These are phyloP conservation scores for Drosophila helvetica DNA, from an alignment of 2,888 invertebrate species.

Conservation along the genomic window DNA sequence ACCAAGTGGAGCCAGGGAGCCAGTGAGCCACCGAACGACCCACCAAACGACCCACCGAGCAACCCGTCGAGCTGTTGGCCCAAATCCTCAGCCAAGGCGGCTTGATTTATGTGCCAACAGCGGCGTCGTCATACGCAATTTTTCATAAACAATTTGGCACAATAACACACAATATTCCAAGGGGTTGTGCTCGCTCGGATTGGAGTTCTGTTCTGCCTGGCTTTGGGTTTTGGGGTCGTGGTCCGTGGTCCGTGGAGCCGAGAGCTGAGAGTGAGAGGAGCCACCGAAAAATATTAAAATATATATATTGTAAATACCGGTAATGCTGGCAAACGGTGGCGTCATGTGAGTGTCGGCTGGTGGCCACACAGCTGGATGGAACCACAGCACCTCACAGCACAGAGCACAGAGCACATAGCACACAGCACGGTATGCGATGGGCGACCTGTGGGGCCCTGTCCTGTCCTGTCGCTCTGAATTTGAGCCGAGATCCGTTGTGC, in stretches of 20 bases:
- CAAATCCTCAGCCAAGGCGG: slow-evolving; percentile 73
- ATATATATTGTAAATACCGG: slow-evolving; percentile 78
- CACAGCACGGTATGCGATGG: slow-evolving; percentile 1
- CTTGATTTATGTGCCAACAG: slow-evolving; percentile 76
- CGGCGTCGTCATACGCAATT: slow-evolving; percentile 76
- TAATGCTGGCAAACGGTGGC: slow-evolving; percentile 65
- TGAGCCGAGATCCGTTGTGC: slow-evolving; percentile 50
- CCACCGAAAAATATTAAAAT: slow-evolving; percentile 73
- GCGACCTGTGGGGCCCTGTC: slow-evolving; percentile 18
- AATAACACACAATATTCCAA: slow-evolving; percentile 64
- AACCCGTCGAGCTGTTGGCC: slow-evolving; percentile 62
- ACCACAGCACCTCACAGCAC: too few relatives aligned
- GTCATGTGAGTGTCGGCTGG: slow-evolving; percentile 53
- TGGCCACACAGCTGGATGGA: slow-evolving; percentile 61
- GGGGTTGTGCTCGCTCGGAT: slow-evolving; percentile 28
- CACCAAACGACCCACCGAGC: slow-evolving; percentile 29
- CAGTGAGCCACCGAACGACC: slow-evolving; percentile 16
- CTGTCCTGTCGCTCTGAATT: slow-evolving; percentile 21
- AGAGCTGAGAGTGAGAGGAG: slow-evolving; percentile 46
- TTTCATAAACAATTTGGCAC: slow-evolving; percentile 81
- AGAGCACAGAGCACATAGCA: too few relatives aligned
- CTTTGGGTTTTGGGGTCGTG: not conserved
- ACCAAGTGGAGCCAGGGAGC: slow-evolving; percentile 52
- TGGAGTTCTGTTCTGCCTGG: not conserved
- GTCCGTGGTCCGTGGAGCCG: not conserved